Evolutionary conservation across 2,888 invertebrate genomes (phyloP), one percentile per base, ranked within the genome.

Genomic region (Metacarcinus magister): DNA sequence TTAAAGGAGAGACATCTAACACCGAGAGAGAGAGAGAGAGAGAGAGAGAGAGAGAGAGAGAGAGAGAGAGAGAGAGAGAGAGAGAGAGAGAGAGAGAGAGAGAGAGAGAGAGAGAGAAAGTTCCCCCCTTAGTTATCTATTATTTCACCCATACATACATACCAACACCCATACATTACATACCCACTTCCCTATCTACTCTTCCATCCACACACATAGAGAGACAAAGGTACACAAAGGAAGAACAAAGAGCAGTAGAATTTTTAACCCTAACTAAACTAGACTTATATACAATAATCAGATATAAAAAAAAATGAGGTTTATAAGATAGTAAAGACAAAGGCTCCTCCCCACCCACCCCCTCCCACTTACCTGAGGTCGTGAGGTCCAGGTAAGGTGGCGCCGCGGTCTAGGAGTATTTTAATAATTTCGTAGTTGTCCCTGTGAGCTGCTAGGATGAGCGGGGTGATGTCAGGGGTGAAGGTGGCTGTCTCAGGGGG

Each of bases 401-500:
- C 99, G 95, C 99, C 99, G 96, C 99, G 98, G 98, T 99, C 99
- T 97, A 99, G 98, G 96, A 99, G 98, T 97, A 99, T 99, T 98
- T 99, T 99, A 97, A 99, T 99, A 97, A 99, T 99, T 98, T 99
- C 99, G 98, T 99, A 99, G 98, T 99, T 99, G 98, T 99, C 99
- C 97, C 99, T 98, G 98, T 99, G 99, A 96, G 99, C 99, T 43
- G 99, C 99, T 97, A 99, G 98, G 97, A 99, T 99, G 97, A 99
- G 98, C 23, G 99, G 99, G 5, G 99, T 99, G 97, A 99, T 99
- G 98, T 99, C 99, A 2, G 99, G 99, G 23, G 99, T 99, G 98
- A 99, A 99, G 54, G 99, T 99, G 75, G 99, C 99, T 96, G 99
- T 99, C 97, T 99, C 99, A 96, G 99, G 98, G 48, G 99, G 98